phyloP scores from a whole-genome alignment of 2,888 invertebrate genomes.

The Xanthorhoe designata region DNA sequence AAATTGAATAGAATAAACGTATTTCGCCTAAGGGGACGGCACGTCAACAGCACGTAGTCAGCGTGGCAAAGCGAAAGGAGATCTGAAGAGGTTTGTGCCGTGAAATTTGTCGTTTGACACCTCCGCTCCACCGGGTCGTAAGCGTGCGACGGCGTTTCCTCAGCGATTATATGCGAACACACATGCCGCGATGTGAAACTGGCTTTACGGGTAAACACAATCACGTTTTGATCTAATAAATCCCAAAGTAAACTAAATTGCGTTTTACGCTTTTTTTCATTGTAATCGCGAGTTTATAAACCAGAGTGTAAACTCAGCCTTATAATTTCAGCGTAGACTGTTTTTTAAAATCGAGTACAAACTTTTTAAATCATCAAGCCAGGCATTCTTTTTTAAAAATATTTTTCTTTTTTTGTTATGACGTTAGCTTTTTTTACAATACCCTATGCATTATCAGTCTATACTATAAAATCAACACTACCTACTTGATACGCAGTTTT shows the following conservation, averaged over 20 bases:
- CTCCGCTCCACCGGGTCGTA: slow-evolving; percentile 62
- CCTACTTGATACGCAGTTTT: too few species aligned
- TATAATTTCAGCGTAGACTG: slow-evolving; percentile 3
- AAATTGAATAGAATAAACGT: slow-evolving; percentile 43
- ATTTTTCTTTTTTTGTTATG: background rate
- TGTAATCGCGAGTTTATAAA: slow-evolving; percentile 19
- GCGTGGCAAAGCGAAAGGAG: slow-evolving; percentile 57
- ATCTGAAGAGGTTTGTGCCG: slow-evolving; percentile 62
- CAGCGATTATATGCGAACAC: slow-evolving; percentile 62
- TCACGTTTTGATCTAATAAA: slow-evolving; percentile 47
- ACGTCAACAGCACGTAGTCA: slow-evolving; percentile 54
- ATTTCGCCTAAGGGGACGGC: slow-evolving; percentile 49
- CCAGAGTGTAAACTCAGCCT: slow-evolving; percentile 15
- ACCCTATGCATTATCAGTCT: background rate
- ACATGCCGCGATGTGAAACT: slow-evolving; percentile 52
- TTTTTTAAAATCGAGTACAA: background rate
- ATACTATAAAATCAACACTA: background rate
- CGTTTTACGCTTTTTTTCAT: slow-evolving; percentile 25
- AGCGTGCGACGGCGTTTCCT: slow-evolving; percentile 61
- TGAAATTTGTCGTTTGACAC: slow-evolving; percentile 77
- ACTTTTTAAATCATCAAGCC: background rate
- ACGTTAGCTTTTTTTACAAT: background rate
- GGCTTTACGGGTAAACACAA: slow-evolving; percentile 53
- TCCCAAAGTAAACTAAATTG: slow-evolving; percentile 38
- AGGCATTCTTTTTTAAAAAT: background rate